phyloP scores from a whole-genome alignment of 2,888 invertebrate genomes.

The Ptilodon capucinus region DNA sequence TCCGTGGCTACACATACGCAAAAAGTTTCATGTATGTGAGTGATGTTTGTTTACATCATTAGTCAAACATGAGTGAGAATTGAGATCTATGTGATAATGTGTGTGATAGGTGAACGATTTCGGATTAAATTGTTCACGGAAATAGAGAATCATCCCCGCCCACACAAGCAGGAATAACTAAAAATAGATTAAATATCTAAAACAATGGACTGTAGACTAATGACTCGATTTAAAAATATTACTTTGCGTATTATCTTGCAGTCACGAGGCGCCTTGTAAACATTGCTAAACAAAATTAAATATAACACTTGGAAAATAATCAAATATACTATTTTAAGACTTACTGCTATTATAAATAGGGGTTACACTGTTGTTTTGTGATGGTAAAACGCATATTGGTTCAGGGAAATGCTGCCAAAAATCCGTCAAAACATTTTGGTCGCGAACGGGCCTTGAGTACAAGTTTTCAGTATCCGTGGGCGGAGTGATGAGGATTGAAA shows the following conservation, averaged over 20 bases:
- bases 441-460: constrained; percentile 20
- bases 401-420: constrained; percentile 31
- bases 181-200: not conserved
- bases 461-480: constrained; percentile 9
- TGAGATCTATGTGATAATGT: no score
- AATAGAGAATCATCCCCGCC: not conserved
- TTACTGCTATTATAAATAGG: constrained; percentile 5
- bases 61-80: no score
- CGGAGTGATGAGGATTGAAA: not conserved
- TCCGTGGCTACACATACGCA: no score
- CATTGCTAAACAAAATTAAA: constrained; percentile 6
- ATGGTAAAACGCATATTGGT: constrained; percentile 15
- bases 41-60: no score
- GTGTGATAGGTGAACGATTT: no score
- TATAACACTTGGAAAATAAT: constrained; percentile 5
- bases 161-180: not conserved
- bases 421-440: constrained; percentile 32
- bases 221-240: not conserved
- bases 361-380: not conserved
- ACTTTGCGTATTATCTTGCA: constrained; percentile 6
- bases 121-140: not conserved
- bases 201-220: constrained; percentile 2
- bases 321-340: constrained; percentile 3
- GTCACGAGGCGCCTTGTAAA: constrained; percentile 24
- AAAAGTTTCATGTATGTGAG: no score